Evolutionary conservation across 2,797 vertebrate species (phyloP), one percentile per base, ranked within the genome.

Genomic region (Halcyon chelicuti): DNA sequence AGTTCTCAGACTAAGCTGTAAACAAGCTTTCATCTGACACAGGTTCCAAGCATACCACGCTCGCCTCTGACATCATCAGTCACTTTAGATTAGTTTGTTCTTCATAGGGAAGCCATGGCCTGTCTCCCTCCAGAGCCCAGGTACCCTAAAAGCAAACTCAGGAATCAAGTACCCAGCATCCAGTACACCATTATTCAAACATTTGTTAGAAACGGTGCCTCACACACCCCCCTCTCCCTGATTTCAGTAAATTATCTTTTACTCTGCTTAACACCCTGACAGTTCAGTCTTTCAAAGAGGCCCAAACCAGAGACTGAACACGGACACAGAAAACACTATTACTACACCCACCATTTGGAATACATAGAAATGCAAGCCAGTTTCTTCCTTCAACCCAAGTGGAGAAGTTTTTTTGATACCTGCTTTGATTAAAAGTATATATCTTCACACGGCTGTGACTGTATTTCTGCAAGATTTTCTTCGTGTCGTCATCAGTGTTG

Each of bases 371-470:
- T 3, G 5, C 49, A 75, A 86, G 15, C 7, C 19, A 20, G 42
- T 46, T 78, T 49, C 81, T 9, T 47, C 35, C 76, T 86, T 28
- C 17, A 37, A 9, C 67, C 42, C 44, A 73, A 44, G 46, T 3
- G 18, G 47, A 74, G 54, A 70, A 85, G 47, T 26, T 61, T 92
- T 91, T 86, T 81, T 63, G 65, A 71, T 98, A 99, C 99, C 99
- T 99, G 99, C 99, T 99, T 98, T 99, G 99, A 97, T 99, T 99
- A 97, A 99, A 99, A 80, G 99, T 99, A 96, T 99, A 98, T 73
- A 99, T 99, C 96, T 99, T 99, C 97, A 98, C 98, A 77, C 97
- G 98, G 88, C 98, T 99, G 93, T 99, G 99, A 71, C 98, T 98
- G 95, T 99, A 99, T 68, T 99, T 99, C 98, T 99, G 99, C 94